phyloP scores from a whole-genome alignment of 2,113 vertebrate species.

The Saimiri boliviensis region DNA sequence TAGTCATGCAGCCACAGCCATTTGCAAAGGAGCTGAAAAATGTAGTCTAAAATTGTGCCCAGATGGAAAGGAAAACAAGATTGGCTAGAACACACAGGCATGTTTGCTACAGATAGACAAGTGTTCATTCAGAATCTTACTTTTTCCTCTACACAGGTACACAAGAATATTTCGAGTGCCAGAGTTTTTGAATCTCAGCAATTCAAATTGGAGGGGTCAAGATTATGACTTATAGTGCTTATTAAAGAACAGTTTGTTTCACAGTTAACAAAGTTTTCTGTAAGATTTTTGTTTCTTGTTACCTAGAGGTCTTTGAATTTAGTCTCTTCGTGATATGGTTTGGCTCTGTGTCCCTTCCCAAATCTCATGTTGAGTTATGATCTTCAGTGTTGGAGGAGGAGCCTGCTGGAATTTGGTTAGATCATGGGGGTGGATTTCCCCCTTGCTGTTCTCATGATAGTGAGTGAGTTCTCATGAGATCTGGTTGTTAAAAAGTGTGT shows the following conservation, averaged over 20 bases:
- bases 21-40: background rate
- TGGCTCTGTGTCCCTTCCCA: too few species aligned
- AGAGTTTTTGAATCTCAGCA: background rate
- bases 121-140: background rate
- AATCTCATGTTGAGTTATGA: too few species aligned
- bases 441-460: too few species aligned
- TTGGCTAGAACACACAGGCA: background rate
- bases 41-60: background rate
- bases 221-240: background rate
- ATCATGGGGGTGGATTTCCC: too few species aligned
- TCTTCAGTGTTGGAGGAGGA: too few species aligned
- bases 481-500: too few species aligned
- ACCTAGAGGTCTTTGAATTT: background rate
- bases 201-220: background rate
- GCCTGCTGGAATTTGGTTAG: too few species aligned
- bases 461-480: too few species aligned
- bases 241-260: background rate
- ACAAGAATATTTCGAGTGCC: background rate
- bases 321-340: background rate
- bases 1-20: background rate
- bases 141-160: background rate
- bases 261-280: background rate
- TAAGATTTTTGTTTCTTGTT: background rate
- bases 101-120: background rate
- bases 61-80: background rate